Evolutionary conservation across 2,888 invertebrate species (phyloP).

Genomic region (Platynereis dumerilii): DNA sequence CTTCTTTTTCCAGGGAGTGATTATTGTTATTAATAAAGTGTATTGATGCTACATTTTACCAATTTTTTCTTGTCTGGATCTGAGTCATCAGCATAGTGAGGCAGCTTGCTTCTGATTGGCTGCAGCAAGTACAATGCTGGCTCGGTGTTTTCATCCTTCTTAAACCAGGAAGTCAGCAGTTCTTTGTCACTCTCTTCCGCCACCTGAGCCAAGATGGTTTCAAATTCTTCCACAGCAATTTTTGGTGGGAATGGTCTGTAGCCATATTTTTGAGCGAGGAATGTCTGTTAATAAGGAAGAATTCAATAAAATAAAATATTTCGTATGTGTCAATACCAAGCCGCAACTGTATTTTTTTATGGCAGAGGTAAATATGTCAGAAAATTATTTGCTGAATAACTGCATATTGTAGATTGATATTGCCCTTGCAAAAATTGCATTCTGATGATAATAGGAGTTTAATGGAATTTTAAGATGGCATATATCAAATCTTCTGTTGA

Average conservation of each 20-base stretch:
- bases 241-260: constrained; percentile 20
- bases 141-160: constrained; percentile 74
- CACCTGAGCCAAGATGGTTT: not conserved
- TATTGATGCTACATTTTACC: not conserved
- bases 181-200: not conserved
- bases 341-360: too few species aligned
- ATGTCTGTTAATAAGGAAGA: constrained; percentile 9
- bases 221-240: constrained; percentile 11
- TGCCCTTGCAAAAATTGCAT: too few species aligned
- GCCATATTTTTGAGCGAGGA: constrained; percentile 21
- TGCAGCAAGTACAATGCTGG: constrained; percentile 80
- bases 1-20: too few species aligned
- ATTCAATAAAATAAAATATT: too few species aligned
- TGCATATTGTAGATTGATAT: too few species aligned
- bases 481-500: too few species aligned
- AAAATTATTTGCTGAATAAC: too few species aligned
- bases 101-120: constrained; percentile 63
- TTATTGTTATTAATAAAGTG: too few species aligned
- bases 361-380: too few species aligned
- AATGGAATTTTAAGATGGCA: too few species aligned
- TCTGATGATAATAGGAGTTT: too few species aligned
- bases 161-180: constrained; percentile 68
- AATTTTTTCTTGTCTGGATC: constrained; percentile 15
- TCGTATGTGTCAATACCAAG: too few species aligned
- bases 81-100: constrained; percentile 8